phyloP scores from a whole-genome alignment of 2,797 vertebrate genomes.

The Enteromius thamalakanensis region DNA sequence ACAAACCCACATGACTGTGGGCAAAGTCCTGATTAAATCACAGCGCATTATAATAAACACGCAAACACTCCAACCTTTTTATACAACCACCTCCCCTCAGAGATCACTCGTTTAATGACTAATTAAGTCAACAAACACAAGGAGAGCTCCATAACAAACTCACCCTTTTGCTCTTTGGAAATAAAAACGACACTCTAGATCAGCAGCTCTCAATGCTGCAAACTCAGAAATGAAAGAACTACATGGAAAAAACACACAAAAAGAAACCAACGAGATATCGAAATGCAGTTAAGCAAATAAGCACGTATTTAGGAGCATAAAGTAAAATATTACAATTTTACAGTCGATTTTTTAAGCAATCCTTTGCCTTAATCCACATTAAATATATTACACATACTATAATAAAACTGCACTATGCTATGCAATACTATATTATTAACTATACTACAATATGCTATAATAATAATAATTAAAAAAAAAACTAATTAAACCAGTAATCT shows the following conservation, averaged over 20 bases:
- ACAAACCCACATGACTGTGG: background rate
- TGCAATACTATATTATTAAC: no score
- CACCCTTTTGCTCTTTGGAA: background rate
- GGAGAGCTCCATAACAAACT: background rate
- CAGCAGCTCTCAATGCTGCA: background rate
- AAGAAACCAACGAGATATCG: background rate
- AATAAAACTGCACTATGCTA: no score
- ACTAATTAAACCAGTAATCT: background rate
- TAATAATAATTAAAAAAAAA: no score
- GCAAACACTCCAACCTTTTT: conserved; percentile 11
- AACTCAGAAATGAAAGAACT: background rate
- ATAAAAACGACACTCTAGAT: background rate
- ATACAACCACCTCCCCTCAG: conserved; percentile 7
- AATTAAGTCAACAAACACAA: conserved; percentile 12
- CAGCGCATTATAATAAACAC: background rate
- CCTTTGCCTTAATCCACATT: background rate
- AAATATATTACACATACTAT: no score
- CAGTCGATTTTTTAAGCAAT: accelerated
- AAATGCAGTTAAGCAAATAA: background rate
- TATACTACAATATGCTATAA: no score
- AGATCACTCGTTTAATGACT: conserved; percentile 11
- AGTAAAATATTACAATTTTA: background rate
- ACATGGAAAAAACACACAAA: background rate
- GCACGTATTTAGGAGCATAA: background rate
- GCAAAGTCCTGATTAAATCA: conserved; percentile 13